A percentile compares a stretch with the other conserved stretches of the same genome.
phyloP scores from a whole-genome alignment of 1,140 invertebrate species.

The Trichomalopsis sarcophagae region DNA sequence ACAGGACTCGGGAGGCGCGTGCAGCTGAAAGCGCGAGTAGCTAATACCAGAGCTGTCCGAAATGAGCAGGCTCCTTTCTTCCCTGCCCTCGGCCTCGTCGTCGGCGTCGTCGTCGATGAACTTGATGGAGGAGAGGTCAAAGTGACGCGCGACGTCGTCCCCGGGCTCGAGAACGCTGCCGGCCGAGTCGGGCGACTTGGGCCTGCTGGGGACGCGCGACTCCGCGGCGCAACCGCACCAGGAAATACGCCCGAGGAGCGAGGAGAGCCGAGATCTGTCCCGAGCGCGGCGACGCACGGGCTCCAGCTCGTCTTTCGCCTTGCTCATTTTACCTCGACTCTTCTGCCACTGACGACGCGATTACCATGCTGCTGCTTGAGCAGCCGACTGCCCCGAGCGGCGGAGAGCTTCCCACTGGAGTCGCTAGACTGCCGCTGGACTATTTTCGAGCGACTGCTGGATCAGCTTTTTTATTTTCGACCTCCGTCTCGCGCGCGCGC shows the following conservation, averaged over 20 bases:
- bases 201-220: conserved; percentile 13
- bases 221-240: conserved; percentile 47
- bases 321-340: not conserved
- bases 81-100: conserved; percentile 56
- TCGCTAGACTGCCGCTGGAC: not conserved
- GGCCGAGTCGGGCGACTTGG: conserved; percentile 30
- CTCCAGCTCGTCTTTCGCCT: conserved; percentile 32
- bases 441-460: conserved; percentile 42
- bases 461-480: conserved; percentile 45
- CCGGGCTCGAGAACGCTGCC: conserved; percentile 11
- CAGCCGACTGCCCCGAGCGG: not conserved
- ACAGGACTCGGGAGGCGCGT: no score
- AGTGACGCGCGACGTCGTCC: conserved; percentile 63
- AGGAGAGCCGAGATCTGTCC: conserved; percentile 27
- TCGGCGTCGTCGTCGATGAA: conserved; percentile 71
- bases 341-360: not conserved
- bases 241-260: conserved; percentile 39
- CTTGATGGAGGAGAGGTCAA: conserved; percentile 69
- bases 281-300: not conserved
- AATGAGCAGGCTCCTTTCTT: conserved; percentile 17
- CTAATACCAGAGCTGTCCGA: no score
- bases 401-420: not conserved
- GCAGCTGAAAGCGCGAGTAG: no score
- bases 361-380: not conserved
- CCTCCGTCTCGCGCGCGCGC: not conserved